Evolutionary conservation across 2,113 vertebrate genomes (phyloP).

Genomic region (Colius striatus): DNA sequence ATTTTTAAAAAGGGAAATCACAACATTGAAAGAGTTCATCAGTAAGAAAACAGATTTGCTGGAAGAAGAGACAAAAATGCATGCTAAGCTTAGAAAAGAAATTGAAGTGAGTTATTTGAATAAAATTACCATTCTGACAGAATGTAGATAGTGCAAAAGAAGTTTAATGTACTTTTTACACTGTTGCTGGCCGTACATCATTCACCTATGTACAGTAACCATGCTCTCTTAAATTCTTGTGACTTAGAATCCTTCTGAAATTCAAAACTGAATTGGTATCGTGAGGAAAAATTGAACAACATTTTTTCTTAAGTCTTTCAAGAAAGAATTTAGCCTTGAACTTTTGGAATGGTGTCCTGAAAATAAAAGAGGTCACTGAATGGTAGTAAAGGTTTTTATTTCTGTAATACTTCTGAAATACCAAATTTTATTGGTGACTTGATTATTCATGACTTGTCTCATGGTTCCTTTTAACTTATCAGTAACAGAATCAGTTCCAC

Average conservation of each 20-base stretch:
- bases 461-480: not conserved
- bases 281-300: not conserved
- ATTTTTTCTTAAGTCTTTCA: not conserved
- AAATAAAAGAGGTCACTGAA: not conserved
- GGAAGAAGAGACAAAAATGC: constrained; percentile 70
- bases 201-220: not conserved
- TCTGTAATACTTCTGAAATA: not conserved
- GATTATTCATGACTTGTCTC: not conserved
- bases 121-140: not conserved
- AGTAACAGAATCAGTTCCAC: not conserved
- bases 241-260: not conserved
- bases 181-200: not conserved
- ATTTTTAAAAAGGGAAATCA: constrained; percentile 64
- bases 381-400: not conserved
- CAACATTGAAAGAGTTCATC: constrained; percentile 59
- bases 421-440: not conserved
- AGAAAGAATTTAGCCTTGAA: not conserved
- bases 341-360: not conserved
- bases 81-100: constrained; percentile 79
- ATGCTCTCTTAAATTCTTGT: not conserved
- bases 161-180: not conserved
- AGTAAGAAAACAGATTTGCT: constrained; percentile 59
- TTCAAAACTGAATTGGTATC: not conserved
- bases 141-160: not conserved
- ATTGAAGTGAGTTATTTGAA: constrained; percentile 73